Evolutionary conservation across 1,140 invertebrate genomes (phyloP), one percentile per base, ranked within the genome.

Genomic region (Bombus sylvicola): DNA sequence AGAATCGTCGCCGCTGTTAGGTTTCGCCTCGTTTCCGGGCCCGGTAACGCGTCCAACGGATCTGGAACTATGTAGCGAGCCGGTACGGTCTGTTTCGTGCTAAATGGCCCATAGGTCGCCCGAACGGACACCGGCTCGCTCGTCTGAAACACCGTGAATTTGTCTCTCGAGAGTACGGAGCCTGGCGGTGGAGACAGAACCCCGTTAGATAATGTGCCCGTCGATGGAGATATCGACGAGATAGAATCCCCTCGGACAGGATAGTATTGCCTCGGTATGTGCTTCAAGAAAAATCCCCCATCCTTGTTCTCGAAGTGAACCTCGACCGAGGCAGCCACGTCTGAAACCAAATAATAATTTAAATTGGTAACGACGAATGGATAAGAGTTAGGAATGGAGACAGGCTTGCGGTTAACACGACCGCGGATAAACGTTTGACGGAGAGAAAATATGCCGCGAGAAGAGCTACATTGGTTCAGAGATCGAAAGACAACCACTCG

Each of bases 41-140:
- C 91, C 3, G 94, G 94, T 8, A 95, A 87, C 25, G 94, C 92
- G 84, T 97, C 97, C 86, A 98, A 94, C 0, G 97, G 97, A 93
- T 98, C 97, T 0, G 98, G 97, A 25, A 98, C 97, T 82, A 98
- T 96, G 91, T 98, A 98, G n/a, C 98, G 96, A 0, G 98, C 97
- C n/a, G 98, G 98, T 28, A 99, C 98, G 2, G 98, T 98, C 94
- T 99, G 98, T 92, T 98, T 98, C 47, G 98, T 98, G 86, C 98
- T 98, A 95, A 99, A 99, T 4, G 98, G 98, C 6, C 98, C 98
- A 91, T 98, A 99, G 12, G 97, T 98, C 15, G 98, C 98, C 28
- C 98, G 95, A 9, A 99, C 97, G 0, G 98, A 98, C 1, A 98
- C 97, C 12, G 98, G 97, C 85, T 98, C 97, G 43, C 97, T 97